phyloP scores from a whole-genome alignment of 2,797 vertebrate genomes.

The Carcharodon carcharias region DNA sequence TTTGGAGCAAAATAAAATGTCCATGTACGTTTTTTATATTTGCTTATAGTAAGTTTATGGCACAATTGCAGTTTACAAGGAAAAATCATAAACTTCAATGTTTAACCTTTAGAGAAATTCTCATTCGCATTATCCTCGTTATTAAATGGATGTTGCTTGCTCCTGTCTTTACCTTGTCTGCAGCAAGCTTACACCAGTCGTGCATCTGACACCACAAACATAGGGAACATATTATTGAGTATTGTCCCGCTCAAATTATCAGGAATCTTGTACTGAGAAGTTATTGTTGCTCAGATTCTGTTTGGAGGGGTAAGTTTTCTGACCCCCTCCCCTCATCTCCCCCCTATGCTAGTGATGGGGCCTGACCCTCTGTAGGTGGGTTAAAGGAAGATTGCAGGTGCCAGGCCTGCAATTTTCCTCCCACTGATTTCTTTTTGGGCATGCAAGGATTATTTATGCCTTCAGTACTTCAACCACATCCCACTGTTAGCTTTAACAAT shows the following conservation, averaged over 20 bases:
- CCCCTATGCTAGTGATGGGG: neutral
- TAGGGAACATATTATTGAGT: neutral
- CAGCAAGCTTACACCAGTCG: neutral
- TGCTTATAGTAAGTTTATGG: neutral
- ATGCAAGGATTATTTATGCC: neutral
- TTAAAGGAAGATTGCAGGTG: neutral
- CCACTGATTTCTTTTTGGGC: neutral
- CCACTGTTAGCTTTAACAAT: neutral
- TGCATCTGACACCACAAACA: neutral
- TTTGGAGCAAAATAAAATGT: no score
- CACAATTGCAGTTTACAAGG: neutral
- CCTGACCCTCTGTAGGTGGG: neutral
- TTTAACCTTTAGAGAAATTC: neutral
- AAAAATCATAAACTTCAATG: neutral
- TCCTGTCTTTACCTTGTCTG: neutral
- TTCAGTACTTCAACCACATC: neutral
- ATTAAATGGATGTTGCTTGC: neutral
- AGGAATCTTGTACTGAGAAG: neutral
- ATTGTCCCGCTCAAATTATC: neutral
- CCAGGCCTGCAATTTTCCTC: neutral
- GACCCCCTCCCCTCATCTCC: neutral
- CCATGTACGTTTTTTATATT: neutral
- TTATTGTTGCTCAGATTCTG: neutral
- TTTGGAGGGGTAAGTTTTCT: neutral
- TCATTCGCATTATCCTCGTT: neutral